Base-by-base conservation (phyloP, 2,888 invertebrate species). In the Machimus atricapillus region DNA sequence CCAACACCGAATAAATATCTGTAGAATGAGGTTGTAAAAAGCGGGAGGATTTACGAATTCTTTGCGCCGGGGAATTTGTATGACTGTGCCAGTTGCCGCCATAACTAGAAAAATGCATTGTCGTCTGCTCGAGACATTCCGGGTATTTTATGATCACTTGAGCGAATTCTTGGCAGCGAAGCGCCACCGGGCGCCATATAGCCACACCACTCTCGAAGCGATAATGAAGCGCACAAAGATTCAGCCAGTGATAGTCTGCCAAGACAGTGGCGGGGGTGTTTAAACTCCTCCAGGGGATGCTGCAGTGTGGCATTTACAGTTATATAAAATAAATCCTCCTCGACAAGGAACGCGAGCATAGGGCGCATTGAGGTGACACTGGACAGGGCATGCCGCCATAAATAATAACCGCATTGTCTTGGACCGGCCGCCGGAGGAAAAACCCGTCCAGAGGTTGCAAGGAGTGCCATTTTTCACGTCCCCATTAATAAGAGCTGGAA, bases 121-220 rank as follows among this genome's bases (percentile, higher is more conserved):
- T 58, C 86, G 40, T 58, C 86, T 86, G 86, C 19, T 79, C 58
- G 43, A 73, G 86, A 86, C 86, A 86, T 77, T 86, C 78, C 56
- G 56, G 79, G 86, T 86, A 78, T 86, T 86, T 86, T 86, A 86
- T 86, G 79, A 86, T 73, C 86, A 86, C 86, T 86, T 86, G 86
- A 86, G 86, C 58, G 66, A 34, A 79, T 79, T 86, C 79, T 86
- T 86, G 86, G 86, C 86, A 79, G 56, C 52, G 77, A 74, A 74
- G 14, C 12, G 52, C 56, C 34, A 40, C n/a, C 37, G 23, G 23
- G 37, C 66, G 40, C 56, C 66, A 83, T 19, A 66, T 34, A 83
- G 37, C n/a, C n/a, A n/a, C 23, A 5, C 27, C 27, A 66, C 66
- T 66, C 4, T 27, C 31, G 79, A 83, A 58, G 66, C 37, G 82